Evolutionary conservation across 1,140 invertebrate species (phyloP).

Genomic region (Danaus plexippus): DNA sequence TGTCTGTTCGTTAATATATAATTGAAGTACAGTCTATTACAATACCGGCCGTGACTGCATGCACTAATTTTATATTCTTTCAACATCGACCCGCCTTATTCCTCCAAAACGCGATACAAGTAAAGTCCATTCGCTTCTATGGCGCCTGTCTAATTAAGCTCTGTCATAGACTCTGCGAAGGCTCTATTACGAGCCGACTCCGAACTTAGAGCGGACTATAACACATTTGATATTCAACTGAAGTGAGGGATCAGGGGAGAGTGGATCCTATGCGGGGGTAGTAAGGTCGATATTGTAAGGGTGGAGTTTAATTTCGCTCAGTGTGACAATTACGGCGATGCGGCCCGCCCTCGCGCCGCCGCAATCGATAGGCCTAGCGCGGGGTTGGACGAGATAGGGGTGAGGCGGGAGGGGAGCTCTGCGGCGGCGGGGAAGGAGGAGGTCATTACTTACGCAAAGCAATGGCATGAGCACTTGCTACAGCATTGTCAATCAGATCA

Average conservation of each 20-base stretch:
- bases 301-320: constrained; percentile 55
- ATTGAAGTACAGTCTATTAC: too few relatives aligned
- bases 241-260: constrained; percentile 25
- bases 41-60: too few relatives aligned
- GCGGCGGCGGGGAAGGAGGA: constrained; percentile 19
- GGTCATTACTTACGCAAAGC: constrained; percentile 70
- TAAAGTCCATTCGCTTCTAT: constrained; percentile 68
- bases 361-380: constrained; percentile 68
- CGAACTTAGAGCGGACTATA: constrained; percentile 66
- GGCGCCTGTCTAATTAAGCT: constrained; percentile 70
- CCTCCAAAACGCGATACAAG: constrained; percentile 54
- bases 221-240: constrained; percentile 63
- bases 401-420: constrained; percentile 16
- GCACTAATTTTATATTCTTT: constrained; percentile 18
- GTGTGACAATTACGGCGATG: constrained; percentile 70
- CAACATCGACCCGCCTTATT: constrained; percentile 39
- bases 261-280: constrained; percentile 47
- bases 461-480: constrained; percentile 37
- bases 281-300: constrained; percentile 55
- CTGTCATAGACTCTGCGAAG: constrained; percentile 71
- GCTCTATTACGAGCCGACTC: constrained; percentile 68
- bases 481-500: constrained; percentile 7
- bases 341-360: constrained; percentile 64
- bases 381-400: constrained; percentile 24
- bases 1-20: too few relatives aligned